Evolutionary conservation across 2,888 invertebrate genomes (phyloP).

Genomic region (Polymixis lichenea): DNA sequence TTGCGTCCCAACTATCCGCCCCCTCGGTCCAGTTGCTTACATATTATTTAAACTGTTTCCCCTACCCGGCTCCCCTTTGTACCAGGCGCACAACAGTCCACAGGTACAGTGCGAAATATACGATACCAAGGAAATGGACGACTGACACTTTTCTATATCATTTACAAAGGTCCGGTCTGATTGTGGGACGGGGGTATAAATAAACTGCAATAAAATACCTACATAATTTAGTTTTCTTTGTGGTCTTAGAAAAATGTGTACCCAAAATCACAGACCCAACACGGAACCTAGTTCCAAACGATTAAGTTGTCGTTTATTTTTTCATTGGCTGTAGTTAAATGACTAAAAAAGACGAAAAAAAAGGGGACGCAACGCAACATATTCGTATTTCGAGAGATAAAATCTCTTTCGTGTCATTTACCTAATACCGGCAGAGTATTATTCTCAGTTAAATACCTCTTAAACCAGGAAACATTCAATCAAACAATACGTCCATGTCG

Average conservation of each 20-base stretch:
- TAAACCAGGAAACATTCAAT: constrained; percentile 28
- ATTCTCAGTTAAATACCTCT: neutral
- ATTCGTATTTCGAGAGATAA: neutral
- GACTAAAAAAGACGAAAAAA: neutral
- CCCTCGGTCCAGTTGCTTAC: constrained; percentile 44
- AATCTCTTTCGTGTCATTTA: neutral
- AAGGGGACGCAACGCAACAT: too few relatives aligned
- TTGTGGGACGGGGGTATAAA: constrained; percentile 13
- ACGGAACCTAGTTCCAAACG: neutral
- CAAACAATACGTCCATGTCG: constrained; percentile 24
- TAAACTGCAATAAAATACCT: constrained; percentile 5
- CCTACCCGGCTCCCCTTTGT: constrained; percentile 53
- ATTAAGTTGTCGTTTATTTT: constrained; percentile 1
- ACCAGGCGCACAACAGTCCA: constrained; percentile 47
- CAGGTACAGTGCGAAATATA: constrained; percentile 37
- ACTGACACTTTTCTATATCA: constrained; percentile 40
- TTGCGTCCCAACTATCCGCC: constrained; percentile 33
- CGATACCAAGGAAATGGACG: constrained; percentile 32
- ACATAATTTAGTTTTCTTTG: constrained; percentile 15
- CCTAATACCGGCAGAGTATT: neutral
- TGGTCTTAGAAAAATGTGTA: neutral
- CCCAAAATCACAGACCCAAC: neutral
- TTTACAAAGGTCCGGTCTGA: constrained; percentile 22
- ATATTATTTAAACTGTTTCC: constrained; percentile 63
- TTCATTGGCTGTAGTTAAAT: neutral